A percentile compares a stretch with the other conserved stretches of the same genome.
These are phyloP conservation scores for Gymnocephalus cernua DNA, from an alignment of 2,113 vertebrate species.

Conservation along the genomic window DNA sequence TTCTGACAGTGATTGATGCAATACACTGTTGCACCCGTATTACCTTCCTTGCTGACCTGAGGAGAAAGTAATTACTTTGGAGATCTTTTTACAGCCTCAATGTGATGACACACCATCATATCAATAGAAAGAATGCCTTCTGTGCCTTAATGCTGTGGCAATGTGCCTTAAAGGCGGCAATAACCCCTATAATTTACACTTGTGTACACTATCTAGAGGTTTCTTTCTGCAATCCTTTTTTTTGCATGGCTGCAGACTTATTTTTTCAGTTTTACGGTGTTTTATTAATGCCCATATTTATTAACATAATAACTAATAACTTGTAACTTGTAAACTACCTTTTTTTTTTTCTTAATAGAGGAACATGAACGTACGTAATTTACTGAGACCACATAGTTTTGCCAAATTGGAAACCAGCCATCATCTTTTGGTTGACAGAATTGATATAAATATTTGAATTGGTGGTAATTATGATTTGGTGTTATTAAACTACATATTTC, in stretches of 20 bases:
- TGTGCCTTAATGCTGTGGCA: conserved; percentile 33
- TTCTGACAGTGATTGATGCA: conserved; percentile 64
- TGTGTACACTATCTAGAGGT: not conserved
- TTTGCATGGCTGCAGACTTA: not conserved
- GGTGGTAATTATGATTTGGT: not conserved
- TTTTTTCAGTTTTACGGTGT: not conserved
- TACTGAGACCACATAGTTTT: not conserved
- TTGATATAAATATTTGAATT: conserved; percentile 4
- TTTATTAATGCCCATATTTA: not conserved
- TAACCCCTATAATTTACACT: conserved; percentile 39
- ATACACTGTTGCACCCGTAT: conserved; percentile 29
- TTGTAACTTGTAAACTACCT: not conserved
- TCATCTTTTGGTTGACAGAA: not conserved
- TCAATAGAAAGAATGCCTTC: conserved; percentile 30
- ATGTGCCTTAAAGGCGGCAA: conserved; percentile 31
- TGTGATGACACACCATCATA: conserved; percentile 55
- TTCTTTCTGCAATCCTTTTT: not conserved
- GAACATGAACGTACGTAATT: not conserved
- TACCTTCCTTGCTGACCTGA: conserved; percentile 28
- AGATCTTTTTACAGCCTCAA: conserved; percentile 50
- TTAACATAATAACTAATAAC: not conserved
- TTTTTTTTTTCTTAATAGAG: not conserved
- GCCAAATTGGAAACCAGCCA: not conserved
- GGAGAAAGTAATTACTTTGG: conserved; percentile 61
- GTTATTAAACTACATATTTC: not conserved